Base-by-base conservation (phyloP, 2,113 vertebrate species). In the Lagopus muta region DNA sequence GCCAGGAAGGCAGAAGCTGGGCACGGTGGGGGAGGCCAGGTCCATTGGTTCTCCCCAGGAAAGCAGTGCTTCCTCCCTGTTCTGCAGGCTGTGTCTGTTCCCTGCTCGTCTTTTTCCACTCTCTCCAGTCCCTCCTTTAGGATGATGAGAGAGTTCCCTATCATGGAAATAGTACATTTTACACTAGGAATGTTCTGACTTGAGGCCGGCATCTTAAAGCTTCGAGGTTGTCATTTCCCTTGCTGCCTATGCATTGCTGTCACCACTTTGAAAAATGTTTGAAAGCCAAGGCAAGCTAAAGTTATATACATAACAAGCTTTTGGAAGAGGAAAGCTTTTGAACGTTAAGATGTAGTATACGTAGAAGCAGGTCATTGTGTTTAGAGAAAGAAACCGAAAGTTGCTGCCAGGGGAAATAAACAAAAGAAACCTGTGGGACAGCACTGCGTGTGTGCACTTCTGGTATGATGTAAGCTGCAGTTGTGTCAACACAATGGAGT, bases 331-430 rank as follows among this genome's bases (percentile, higher is more conserved):
- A 22, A 28, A 58, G 14, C 4, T 45, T 55, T 71, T 58, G 24
- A 38, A 0, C 42, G 42, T 55, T 18, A 25, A 74, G 64, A 55
- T 24, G 1, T 22, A 62, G 5, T 28, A 5, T 22, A 27, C 40
- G 21, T 85, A 69, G 70, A 57, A 54, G 22, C 43, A 69, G 67
- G 30, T 76, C 30, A 27, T 50, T 77, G 34, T 76, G 8, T 65
- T 76, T 65, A 70, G 79, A 91, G 74, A 89, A 71, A 84, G 93
- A 95, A 96, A 94, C 70, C 66, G 75, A 87, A 94, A 94, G 87
- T 48, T 89, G 72, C 27, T 19, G 16, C 30, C 0, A 11, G 61
- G 40, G 75, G 72, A 57, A 85, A 82, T 57, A 82, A 90, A 43
- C 52, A 66, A 48, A 81, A 78, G 77, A 92, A 84, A 72, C 38